phyloP scores from a whole-genome alignment of 2,888 invertebrate genomes.

The Plebejus argus region DNA sequence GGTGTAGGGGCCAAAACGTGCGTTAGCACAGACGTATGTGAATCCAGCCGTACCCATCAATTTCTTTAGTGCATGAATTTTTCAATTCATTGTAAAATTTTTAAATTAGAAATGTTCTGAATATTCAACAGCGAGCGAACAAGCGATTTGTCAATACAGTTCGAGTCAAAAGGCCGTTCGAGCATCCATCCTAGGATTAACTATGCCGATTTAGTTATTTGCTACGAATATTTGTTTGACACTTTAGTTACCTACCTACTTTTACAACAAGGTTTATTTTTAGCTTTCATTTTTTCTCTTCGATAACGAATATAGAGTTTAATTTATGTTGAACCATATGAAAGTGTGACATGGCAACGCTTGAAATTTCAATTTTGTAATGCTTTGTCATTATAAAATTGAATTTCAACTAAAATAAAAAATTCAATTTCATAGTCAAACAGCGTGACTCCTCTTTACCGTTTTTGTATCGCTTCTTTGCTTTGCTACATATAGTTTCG shows the following conservation, averaged over 20 bases:
- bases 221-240: conserved; percentile 2
- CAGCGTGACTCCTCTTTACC: too few relatives aligned
- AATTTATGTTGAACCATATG: too few relatives aligned
- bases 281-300: not conserved
- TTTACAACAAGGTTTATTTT: not conserved
- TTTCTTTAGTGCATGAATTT: not conserved
- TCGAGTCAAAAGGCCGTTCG: not conserved
- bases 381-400: too few relatives aligned
- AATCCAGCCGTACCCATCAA: not conserved
- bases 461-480: too few relatives aligned
- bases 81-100: conserved; percentile 30
- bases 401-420: too few relatives aligned
- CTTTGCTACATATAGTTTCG: too few relatives aligned
- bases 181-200: conserved; percentile 11
- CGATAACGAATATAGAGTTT: too few relatives aligned
- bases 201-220: conserved; percentile 2
- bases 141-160: conserved; percentile 14
- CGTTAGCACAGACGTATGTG: not conserved
- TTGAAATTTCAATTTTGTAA: too few relatives aligned
- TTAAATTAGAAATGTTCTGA: conserved; percentile 24
- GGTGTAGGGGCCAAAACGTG: too few relatives aligned
- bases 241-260: not conserved
- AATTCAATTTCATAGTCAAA: too few relatives aligned
- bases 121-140: conserved; percentile 3
- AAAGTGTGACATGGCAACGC: too few relatives aligned